Conservation (phyloP, 2,113 vertebrate species). For the Isurus oxyrinchus region DNA sequence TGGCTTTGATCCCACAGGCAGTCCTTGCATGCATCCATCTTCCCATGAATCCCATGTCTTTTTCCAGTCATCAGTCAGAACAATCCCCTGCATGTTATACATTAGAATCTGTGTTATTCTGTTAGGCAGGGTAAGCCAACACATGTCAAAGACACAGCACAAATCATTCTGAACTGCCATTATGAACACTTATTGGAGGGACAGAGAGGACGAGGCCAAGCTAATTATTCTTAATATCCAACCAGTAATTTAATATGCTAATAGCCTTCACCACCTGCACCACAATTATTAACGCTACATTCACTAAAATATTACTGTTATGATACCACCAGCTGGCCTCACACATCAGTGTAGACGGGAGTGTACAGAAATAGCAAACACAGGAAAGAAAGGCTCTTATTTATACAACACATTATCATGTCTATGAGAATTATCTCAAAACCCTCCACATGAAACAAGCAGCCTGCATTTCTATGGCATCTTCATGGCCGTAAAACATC, state of each 20-base stretch:
- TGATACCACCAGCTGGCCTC: slow-evolving; percentile 23
- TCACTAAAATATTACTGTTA: background rate
- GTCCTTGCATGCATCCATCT: background rate
- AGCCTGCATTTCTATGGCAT: too few relatives aligned
- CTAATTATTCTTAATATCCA: slow-evolving; percentile 37
- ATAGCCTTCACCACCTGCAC: slow-evolving; percentile 13
- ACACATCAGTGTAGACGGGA: background rate
- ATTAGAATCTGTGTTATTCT: background rate
- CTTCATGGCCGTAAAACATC: background rate
- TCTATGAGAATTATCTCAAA: background rate
- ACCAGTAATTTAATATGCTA: slow-evolving; percentile 35
- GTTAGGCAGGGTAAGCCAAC: background rate
- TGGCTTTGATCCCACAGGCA: background rate
- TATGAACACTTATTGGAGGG: slow-evolving; percentile 13
- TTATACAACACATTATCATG: background rate
- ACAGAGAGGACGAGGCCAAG: background rate
- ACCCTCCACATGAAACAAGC: background rate
- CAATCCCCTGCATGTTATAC: background rate
- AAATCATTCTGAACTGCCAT: slow-evolving; percentile 33
- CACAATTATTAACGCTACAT: slow-evolving; percentile 1
- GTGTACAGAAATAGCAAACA: background rate
- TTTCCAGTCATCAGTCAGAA: background rate
- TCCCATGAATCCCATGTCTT: background rate
- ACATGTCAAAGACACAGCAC: background rate
- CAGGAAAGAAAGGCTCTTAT: background rate